Conservation (phyloP, 2,113 vertebrate genomes). For the Perca schrenkii region DNA sequence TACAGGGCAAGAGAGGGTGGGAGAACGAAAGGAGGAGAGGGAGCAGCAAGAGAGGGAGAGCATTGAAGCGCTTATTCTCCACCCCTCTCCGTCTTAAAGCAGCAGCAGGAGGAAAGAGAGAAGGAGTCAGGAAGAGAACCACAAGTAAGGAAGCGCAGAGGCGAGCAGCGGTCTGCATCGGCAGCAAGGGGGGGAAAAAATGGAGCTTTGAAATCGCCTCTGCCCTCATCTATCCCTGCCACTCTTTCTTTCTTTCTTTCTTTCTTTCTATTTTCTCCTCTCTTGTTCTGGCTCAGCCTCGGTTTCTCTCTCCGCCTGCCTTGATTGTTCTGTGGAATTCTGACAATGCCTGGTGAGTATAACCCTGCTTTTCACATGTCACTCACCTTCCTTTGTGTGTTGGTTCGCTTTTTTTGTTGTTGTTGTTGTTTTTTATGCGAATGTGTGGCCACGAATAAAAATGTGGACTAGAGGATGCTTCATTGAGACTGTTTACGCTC, state of each 20-base stretch:
- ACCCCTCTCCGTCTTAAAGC: constrained; percentile 77
- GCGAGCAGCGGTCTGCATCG: constrained; percentile 52
- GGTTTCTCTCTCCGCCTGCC: constrained; percentile 53
- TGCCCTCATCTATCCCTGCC: constrained; percentile 58
- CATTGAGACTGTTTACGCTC: constrained; percentile 48
- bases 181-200: constrained; percentile 50
- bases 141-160: constrained; percentile 60
- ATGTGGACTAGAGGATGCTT: constrained; percentile 50
- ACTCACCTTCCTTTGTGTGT: constrained; percentile 51
- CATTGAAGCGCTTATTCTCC: constrained; percentile 68
- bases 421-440: background rate
- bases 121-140: constrained; percentile 65
- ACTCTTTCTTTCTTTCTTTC: background rate
- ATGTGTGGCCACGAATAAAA: constrained; percentile 6
- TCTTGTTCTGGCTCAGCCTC: constrained; percentile 47
- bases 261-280: background rate
- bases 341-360: constrained; percentile 85
- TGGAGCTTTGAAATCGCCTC: constrained; percentile 72
- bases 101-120: constrained; percentile 67
- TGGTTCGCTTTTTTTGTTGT: background rate
- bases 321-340: constrained; percentile 73
- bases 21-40: constrained; percentile 47
- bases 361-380: constrained; percentile 62
- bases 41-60: constrained; percentile 63
- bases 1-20: constrained; percentile 53